Evolutionary conservation across 2,888 invertebrate genomes (phyloP).

Genomic region (Pandemis heparana): DNA sequence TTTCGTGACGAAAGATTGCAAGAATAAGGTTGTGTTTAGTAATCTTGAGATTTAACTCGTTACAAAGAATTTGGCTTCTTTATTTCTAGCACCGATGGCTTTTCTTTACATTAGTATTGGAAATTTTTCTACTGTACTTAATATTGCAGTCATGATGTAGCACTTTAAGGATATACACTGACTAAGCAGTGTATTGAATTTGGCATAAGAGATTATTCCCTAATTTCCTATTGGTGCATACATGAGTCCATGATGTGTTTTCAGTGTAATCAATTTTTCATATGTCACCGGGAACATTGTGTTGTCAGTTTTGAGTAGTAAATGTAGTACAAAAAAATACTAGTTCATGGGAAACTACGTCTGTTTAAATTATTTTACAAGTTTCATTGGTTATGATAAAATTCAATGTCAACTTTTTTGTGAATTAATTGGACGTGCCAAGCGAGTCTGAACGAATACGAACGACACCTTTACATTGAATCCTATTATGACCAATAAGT

Average conservation of each 20-base stretch:
- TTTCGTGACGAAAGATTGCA: no score
- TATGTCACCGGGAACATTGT: conserved; percentile 28
- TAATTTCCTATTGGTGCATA: conserved; percentile 1
- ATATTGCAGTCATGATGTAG: neutral
- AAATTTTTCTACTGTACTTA: neutral
- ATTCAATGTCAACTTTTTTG: neutral
- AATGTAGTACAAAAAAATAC: neutral
- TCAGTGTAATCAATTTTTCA: conserved; percentile 26
- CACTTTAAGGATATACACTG: neutral
- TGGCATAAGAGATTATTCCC: conserved; percentile 1
- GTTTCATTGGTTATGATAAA: neutral
- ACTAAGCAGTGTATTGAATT: neutral
- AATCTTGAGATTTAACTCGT: no score
- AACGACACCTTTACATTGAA: neutral
- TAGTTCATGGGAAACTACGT: neutral
- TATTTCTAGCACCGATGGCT: neutral
- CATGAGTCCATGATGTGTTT: conserved; percentile 12
- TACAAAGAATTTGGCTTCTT: no score
- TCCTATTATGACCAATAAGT: neutral
- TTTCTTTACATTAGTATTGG: neutral
- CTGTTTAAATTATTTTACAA: neutral
- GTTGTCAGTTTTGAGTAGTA: conserved; percentile 32
- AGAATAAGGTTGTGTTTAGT: no score
- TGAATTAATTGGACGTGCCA: neutral
- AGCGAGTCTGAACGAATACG: neutral